Percentiles rank a stretch among this genome's conserved stretches.
These are phyloP conservation scores for Lucilia cuprina DNA, from an alignment of 1,140 invertebrate species.

Conservation along the genomic window DNA sequence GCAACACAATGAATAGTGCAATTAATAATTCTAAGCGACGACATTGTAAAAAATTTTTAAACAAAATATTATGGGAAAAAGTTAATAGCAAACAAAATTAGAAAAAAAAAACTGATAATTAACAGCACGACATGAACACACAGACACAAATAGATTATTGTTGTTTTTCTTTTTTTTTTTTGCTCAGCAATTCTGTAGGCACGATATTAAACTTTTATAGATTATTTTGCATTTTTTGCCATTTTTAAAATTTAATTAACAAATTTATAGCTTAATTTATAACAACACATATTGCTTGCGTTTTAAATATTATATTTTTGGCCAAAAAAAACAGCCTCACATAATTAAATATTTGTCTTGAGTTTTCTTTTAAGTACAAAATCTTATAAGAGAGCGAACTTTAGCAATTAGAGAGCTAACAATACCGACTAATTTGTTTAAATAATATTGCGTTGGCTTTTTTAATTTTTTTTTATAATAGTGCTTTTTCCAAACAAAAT, in stretches of 20 bases:
- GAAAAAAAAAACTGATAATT: constrained; percentile 25
- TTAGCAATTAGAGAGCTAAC: background rate
- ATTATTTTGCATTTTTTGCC: too few species aligned
- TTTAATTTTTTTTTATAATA: background rate
- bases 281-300: too few species aligned
- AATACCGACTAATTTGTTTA: background rate
- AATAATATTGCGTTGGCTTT: constrained; percentile 7
- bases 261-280: too few species aligned
- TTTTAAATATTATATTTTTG: too few species aligned
- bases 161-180: background rate
- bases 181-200: background rate
- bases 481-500: background rate
- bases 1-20: background rate
- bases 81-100: background rate
- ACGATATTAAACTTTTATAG: too few species aligned
- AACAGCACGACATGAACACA: constrained; percentile 17
- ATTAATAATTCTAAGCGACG: background rate
- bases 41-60: background rate
- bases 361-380: background rate
- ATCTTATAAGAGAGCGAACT: background rate
- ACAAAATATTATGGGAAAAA: background rate
- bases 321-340: too few species aligned
- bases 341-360: too few species aligned
- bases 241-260: too few species aligned
- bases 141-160: background rate